These are phyloP conservation scores for Delia radicum DNA, from an alignment of 1,140 invertebrate genomes.

Conservation along the genomic window DNA sequence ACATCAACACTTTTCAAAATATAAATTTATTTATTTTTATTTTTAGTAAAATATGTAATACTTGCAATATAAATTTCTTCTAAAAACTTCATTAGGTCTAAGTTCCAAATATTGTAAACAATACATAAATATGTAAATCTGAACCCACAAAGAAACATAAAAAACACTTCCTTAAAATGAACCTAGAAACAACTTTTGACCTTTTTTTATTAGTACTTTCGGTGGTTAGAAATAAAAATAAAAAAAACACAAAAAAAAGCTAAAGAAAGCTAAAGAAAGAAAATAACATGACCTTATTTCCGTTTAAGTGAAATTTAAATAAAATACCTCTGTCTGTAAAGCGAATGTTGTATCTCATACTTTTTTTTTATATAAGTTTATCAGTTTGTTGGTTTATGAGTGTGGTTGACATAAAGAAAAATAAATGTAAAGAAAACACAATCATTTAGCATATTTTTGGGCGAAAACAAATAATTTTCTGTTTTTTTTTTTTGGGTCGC, in stretches of 20 bases:
- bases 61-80: no score
- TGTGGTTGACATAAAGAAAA: slow-evolving; percentile 9
- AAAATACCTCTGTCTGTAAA: neutral
- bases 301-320: slow-evolving; percentile 2
- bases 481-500: neutral
- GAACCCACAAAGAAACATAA: neutral
- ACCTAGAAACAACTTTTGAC: neutral
- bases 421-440: neutral
- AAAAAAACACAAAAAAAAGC: neutral
- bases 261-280: neutral
- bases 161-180: neutral
- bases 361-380: neutral
- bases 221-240: neutral
- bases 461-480: slow-evolving; percentile 11
- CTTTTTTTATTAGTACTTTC: neutral
- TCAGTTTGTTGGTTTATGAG: neutral
- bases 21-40: neutral
- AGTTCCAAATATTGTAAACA: neutral
- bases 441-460: slow-evolving; percentile 18
- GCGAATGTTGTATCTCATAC: no score
- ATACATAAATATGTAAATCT: neutral
- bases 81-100: no score
- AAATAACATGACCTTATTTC: slow-evolving; percentile 8
- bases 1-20: no score
- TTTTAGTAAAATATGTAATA: neutral